Base-by-base conservation (phyloP, 1,140 invertebrate species). In the Spodoptera frugiperda region DNA sequence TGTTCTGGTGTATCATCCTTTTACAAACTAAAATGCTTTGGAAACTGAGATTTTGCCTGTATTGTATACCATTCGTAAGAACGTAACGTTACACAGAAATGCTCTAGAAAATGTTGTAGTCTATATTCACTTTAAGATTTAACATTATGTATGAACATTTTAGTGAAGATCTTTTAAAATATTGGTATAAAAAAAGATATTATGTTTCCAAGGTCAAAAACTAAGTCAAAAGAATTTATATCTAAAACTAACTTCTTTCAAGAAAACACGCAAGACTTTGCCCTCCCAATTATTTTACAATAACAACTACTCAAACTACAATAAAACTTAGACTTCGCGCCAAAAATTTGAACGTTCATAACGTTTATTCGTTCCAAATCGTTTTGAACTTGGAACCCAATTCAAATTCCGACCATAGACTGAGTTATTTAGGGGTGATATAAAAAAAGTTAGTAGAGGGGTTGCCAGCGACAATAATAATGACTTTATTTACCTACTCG, bases 401-500 rank as follows among this genome's bases (percentile, higher is more conserved):
- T 61, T 61, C 57, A 9, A 3, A 61, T 39, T 30, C 19, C 8
- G 44, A 49, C 44, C 63, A 49, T n/a, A 61, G 33, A 61, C n/a
- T 33, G 30, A 33, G 17, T 67, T 17, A 33, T 25, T 67, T 25
- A 67, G 5, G 46, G 44, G 61, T 65, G 15, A 19, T 25, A 49
- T 65, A 49, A 65, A 49, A 3, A 46, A 63, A 63, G 39, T 65
- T 59, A 30, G 12, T 1, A 10, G n/a, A 17, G 51, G 33, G 33
- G 33, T 39, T 39, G 33, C 33, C 33, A 39, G 59, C 15, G 53
- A 25, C 15, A 71, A 71, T 71, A 71, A 71, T 57, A 55, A 71
- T 71, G 25, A 39, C 68, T 71, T 55, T 71, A 71, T 71, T 71
- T 71, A 12, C 53, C 33, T 55, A 71, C 68, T 55, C 44, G 17